These are phyloP conservation scores for Temnothorax rugatulus DNA, from an alignment of 2,888 invertebrate genomes.

Conservation along the genomic window DNA sequence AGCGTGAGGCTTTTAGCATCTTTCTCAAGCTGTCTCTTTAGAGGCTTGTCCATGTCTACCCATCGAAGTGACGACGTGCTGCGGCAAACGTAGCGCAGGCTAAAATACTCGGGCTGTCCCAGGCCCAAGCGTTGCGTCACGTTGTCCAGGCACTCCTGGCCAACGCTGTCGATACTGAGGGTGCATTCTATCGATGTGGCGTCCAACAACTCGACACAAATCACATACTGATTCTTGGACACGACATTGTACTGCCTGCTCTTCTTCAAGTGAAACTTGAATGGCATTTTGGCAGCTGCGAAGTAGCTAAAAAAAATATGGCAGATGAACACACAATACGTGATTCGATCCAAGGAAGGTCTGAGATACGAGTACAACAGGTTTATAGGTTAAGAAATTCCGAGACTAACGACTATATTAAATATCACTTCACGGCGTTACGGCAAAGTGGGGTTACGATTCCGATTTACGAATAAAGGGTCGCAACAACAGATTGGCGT, in stretches of 20 bases:
- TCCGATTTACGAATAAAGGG: not conserved
- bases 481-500: not conserved
- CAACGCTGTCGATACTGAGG: conserved; percentile 96
- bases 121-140: conserved; percentile 98
- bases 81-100: conserved; percentile 93
- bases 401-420: not conserved
- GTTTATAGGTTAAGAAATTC: conserved; percentile 7
- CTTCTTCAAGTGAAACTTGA: conserved; percentile 96
- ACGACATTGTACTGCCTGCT: conserved; percentile 98
- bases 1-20: conserved; percentile 94
- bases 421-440: not conserved
- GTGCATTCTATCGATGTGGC: conserved; percentile 98
- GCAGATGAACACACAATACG: not conserved
- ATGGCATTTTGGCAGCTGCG: conserved; percentile 91
- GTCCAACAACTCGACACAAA: conserved; percentile 97
- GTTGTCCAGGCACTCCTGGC: conserved; percentile 97
- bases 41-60: conserved; percentile 97
- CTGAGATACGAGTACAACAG: not conserved
- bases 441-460: not conserved
- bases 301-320: conserved; percentile 42
- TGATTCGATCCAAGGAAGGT: not conserved
- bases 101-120: conserved; percentile 97
- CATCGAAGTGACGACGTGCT: conserved; percentile 89
- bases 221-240: conserved; percentile 98
- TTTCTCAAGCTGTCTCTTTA: conserved; percentile 98